Percentiles rank a stretch among this genome's conserved stretches.
Conservation (phyloP, 37 sponge, comb jelly and placozoan species). For the Corticium candelabrum region DNA sequence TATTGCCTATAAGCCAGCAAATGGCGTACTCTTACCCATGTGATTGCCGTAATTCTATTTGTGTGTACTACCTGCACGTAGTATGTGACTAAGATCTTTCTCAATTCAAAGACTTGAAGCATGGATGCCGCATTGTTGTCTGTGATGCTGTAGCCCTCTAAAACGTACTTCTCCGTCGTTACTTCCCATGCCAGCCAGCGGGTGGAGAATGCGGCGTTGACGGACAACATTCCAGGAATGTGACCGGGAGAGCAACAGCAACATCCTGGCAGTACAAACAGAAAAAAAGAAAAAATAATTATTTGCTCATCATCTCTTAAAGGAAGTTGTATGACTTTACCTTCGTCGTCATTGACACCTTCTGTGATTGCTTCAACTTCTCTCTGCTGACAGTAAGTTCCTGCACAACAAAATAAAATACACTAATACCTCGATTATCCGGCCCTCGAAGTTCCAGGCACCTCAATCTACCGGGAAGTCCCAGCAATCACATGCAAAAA, state of each 20-base stretch:
- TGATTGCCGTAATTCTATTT: too few relatives aligned
- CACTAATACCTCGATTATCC: constrained; percentile 79
- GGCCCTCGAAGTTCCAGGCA: constrained; percentile 75
- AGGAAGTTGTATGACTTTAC: constrained; percentile 5
- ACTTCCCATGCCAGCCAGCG: constrained; percentile 97
- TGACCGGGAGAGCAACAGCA: constrained; percentile 64
- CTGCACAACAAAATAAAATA: constrained; percentile 10
- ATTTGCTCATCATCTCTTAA: too few relatives aligned
- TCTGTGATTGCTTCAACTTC: constrained; percentile 96
- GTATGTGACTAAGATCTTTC: constrained; percentile 64
- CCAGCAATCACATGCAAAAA: too few relatives aligned
- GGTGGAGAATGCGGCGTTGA: constrained; percentile 56
- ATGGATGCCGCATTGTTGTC: constrained; percentile 81
- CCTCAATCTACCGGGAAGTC: too few relatives aligned
- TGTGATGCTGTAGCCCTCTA: constrained; percentile 82
- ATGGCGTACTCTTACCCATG: too few relatives aligned
- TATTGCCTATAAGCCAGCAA: neutral
- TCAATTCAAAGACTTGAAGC: constrained; percentile 69
- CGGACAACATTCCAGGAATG: constrained; percentile 59
- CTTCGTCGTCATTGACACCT: constrained; percentile 53
- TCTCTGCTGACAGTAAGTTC: constrained; percentile 88
- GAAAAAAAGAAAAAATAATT: neutral
- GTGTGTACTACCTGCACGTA: constrained; percentile 60
- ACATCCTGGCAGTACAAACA: constrained; percentile 30
- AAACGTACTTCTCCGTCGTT: constrained; percentile 71